Evolutionary conservation across 2,113 vertebrate genomes (phyloP).

Genomic region (Tragulus kanchil): DNA sequence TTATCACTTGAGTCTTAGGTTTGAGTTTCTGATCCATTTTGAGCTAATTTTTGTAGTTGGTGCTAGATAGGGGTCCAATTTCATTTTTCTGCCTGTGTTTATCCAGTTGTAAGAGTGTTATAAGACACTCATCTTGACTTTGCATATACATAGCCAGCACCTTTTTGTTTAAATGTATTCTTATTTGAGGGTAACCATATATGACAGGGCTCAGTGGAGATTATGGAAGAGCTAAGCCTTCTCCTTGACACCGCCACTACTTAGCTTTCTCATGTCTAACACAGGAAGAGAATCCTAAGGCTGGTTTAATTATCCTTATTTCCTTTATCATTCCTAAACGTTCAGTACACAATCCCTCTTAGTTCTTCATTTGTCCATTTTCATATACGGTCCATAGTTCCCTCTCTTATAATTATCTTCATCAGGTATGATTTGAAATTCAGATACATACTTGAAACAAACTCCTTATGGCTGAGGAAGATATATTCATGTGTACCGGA

Average conservation of each 20-base stretch:
- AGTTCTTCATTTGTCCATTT: not conserved
- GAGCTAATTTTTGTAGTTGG: not conserved
- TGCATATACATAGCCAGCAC: not conserved
- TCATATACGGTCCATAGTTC: not conserved
- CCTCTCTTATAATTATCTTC: not conserved
- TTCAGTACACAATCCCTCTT: not conserved
- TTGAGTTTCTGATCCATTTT: not conserved
- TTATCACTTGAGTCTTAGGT: not conserved
- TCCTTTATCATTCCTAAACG: not conserved
- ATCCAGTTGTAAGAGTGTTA: not conserved
- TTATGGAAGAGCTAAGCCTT: not conserved
- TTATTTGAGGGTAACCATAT: not conserved
- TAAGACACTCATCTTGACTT: not conserved
- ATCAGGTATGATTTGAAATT: not conserved
- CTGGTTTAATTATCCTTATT: constrained; percentile 8
- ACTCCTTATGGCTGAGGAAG: not conserved
- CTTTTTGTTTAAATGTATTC: not conserved
- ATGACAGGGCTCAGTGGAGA: not conserved
- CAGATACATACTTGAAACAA: not conserved
- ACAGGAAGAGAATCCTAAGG: not conserved
- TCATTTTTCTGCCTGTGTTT: not conserved
- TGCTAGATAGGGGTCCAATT: not conserved
- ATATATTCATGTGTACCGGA: not conserved
- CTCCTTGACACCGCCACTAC: not conserved
- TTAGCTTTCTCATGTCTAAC: not conserved